These are phyloP conservation scores for Melipona quadrifasciata DNA, from an alignment of 1,140 invertebrate species.

Conservation along the genomic window DNA sequence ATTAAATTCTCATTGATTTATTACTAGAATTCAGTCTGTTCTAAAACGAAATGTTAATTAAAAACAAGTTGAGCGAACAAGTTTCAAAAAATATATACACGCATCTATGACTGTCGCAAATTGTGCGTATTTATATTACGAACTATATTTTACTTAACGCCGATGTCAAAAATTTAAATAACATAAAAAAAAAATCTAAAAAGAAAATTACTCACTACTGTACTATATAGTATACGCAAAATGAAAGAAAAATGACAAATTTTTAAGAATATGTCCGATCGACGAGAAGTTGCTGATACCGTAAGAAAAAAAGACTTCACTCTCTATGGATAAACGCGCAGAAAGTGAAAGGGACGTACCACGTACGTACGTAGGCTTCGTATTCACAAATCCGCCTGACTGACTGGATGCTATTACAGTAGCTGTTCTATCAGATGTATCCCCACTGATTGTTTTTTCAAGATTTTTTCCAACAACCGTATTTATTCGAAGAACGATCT, in stretches of 20 bases:
- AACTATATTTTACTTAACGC: too few relatives aligned
- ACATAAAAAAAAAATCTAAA: background rate
- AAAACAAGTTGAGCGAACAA: background rate
- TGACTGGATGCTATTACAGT: slow-evolving; percentile 9
- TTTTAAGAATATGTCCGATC: background rate
- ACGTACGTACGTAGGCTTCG: background rate
- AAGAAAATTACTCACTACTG: background rate
- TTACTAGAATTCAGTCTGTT: background rate
- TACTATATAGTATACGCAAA: too few relatives aligned
- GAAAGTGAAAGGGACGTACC: slow-evolving; percentile 12
- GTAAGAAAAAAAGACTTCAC: background rate
- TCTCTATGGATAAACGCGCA: background rate
- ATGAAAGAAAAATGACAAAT: background rate
- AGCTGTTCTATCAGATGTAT: background rate
- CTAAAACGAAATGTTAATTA: background rate
- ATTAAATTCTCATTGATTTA: background rate
- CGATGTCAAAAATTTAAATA: too few relatives aligned
- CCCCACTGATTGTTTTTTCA: background rate
- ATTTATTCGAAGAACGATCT: background rate
- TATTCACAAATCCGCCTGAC: background rate
- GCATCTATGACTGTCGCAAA: too few relatives aligned
- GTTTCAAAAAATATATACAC: background rate
- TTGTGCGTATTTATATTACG: background rate
- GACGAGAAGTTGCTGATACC: background rate
- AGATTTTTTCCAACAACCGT: background rate